Percentiles rank a stretch among this genome's conserved stretches.
Evolutionary conservation across 2,797 vertebrate species (phyloP).

Genomic region (Microctenopoma steveboyesi): DNA sequence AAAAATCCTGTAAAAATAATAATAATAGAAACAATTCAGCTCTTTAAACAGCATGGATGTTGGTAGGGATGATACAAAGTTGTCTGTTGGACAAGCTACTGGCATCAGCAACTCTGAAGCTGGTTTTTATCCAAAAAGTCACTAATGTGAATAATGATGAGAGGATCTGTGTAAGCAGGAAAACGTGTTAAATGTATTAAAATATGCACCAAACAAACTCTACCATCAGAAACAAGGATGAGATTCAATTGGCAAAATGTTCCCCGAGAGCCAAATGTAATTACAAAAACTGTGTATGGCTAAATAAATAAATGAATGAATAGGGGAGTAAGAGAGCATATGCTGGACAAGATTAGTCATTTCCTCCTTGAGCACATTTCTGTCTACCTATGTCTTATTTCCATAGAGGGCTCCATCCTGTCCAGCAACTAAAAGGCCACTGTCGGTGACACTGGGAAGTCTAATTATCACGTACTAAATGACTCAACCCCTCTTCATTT

Average conservation of each 20-base stretch:
- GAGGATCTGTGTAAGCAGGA: constrained; percentile 59
- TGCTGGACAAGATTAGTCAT: constrained; percentile 50
- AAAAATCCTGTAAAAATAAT: background rate
- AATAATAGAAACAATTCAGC: constrained; percentile 41
- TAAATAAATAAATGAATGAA: constrained; percentile 56
- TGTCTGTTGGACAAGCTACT: constrained; percentile 62
- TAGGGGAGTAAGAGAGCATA: constrained; percentile 31
- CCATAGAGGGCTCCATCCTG: constrained; percentile 38
- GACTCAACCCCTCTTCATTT: constrained; percentile 55
- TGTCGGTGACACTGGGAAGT: constrained; percentile 36
- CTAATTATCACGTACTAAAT: constrained; percentile 74
- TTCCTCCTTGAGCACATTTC: constrained; percentile 32
- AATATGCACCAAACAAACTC: constrained; percentile 66
- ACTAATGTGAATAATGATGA: constrained; percentile 66
- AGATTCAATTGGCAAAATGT: constrained; percentile 62
- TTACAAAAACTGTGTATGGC: constrained; percentile 61
- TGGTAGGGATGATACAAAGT: constrained; percentile 53
- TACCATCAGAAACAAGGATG: constrained; percentile 49
- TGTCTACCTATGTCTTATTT: constrained; percentile 46
- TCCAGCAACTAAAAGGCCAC: constrained; percentile 66
- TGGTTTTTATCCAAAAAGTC: constrained; percentile 66
- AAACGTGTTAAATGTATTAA: constrained; percentile 72
- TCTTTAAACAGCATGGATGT: constrained; percentile 33
- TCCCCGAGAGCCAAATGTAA: constrained; percentile 65
- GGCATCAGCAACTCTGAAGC: constrained; percentile 74